Conservation (phyloP, 2,888 invertebrate species). For the Cataglyphis rosenhaueri region DNA sequence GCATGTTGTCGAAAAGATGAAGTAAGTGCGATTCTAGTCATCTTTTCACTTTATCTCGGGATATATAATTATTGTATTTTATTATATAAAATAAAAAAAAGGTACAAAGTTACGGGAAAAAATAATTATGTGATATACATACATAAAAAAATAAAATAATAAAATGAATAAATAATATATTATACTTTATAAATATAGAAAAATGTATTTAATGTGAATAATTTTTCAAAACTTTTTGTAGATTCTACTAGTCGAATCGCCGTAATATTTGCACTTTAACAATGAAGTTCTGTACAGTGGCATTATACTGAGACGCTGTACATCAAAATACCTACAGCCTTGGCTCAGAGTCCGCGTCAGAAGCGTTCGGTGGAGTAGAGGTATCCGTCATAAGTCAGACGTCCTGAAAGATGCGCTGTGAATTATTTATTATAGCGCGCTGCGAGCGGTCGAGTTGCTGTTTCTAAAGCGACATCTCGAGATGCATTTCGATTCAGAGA, state of each 20-base stretch:
- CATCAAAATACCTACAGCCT: not conserved
- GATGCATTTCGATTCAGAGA: conserved; percentile 26
- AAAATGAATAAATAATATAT: not conserved
- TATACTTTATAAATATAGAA: not conserved
- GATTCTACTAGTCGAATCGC: not conserved
- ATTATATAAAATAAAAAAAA: not conserved
- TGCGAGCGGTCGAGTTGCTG: conserved; percentile 28
- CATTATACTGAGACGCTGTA: not conserved
- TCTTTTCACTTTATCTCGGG: not conserved
- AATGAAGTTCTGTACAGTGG: not conserved
- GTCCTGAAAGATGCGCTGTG: conserved; percentile 46
- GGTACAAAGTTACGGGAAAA: not conserved
- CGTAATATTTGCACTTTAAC: not conserved
- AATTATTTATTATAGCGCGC: conserved; percentile 39
- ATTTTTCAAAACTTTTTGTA: not conserved
- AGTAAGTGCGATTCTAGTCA: not conserved
- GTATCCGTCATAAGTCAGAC: conserved; percentile 58
- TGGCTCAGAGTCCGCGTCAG: not conserved
- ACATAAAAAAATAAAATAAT: not conserved
- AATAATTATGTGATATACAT: not conserved
- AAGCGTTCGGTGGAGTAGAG: conserved; percentile 24
- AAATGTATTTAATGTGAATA: not conserved
- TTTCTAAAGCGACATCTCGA: conserved; percentile 39
- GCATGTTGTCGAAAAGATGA: not conserved
- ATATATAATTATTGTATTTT: not conserved